A percentile compares a stretch with the other conserved stretches of the same genome.
phyloP scores from a whole-genome alignment of 2,888 invertebrate genomes.

The Polia nebulosa region DNA sequence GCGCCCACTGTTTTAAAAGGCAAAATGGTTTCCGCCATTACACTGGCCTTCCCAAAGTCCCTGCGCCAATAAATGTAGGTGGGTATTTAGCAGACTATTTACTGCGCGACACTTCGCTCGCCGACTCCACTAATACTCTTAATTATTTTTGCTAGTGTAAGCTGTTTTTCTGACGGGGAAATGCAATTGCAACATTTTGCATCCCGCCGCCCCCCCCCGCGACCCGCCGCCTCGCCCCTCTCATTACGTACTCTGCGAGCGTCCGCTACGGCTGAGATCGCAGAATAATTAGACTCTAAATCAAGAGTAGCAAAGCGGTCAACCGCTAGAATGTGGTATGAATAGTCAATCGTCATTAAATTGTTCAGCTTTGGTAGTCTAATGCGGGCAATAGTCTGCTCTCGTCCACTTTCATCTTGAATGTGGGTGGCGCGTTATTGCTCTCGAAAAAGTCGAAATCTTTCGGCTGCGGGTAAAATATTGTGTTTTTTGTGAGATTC shows the following conservation, averaged over 20 bases:
- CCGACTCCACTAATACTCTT: slow-evolving; percentile 89
- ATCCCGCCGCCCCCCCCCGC: slow-evolving; percentile 76
- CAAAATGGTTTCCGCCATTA: slow-evolving; percentile 88
- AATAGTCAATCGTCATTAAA: slow-evolving; percentile 91
- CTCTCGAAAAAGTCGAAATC: slow-evolving; percentile 59
- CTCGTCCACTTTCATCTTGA: slow-evolving; percentile 60
- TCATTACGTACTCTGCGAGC: slow-evolving; percentile 86
- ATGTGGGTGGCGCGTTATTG: slow-evolving; percentile 60
- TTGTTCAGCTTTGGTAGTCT: slow-evolving; percentile 90
- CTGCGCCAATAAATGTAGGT: slow-evolving; percentile 89
- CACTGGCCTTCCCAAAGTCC: slow-evolving; percentile 81
- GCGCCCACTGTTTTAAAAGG: slow-evolving; percentile 83
- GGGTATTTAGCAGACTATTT: slow-evolving; percentile 90
- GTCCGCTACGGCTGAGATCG: slow-evolving; percentile 87
- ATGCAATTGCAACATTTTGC: slow-evolving; percentile 90
- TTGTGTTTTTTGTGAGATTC: slow-evolving; percentile 59
- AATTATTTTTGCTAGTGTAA: slow-evolving; percentile 90
- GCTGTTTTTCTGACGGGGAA: slow-evolving; percentile 89
- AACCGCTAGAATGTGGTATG: slow-evolving; percentile 89
- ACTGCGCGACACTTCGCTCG: slow-evolving; percentile 87
- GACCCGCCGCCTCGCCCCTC: slow-evolving; percentile 73
- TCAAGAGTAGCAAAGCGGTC: slow-evolving; percentile 89
- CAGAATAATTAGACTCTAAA: slow-evolving; percentile 90
- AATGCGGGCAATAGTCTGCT: slow-evolving; percentile 78
- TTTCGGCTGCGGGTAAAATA: slow-evolving; percentile 59